Conservation (phyloP, 2,888 invertebrate genomes). For the Mimas tiliae region DNA sequence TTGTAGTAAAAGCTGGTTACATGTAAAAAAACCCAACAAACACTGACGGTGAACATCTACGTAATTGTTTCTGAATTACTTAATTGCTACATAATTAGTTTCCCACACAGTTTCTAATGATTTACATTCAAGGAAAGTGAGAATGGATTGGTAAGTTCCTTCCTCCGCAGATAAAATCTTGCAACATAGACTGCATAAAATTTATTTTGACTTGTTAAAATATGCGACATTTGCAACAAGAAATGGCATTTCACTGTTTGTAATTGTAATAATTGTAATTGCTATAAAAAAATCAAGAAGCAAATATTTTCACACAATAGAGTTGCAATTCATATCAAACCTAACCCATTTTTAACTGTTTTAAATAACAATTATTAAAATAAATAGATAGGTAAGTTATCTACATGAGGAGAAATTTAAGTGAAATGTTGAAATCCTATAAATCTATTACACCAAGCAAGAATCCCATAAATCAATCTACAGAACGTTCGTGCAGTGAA, state of each 20-base stretch:
- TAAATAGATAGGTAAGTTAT: too few species aligned
- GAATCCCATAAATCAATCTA: neutral
- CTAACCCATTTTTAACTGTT: too few species aligned
- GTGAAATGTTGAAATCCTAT: neutral
- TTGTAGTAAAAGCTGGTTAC: neutral
- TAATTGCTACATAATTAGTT: neutral
- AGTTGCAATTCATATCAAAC: too few species aligned
- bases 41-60: neutral
- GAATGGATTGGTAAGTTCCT: neutral
- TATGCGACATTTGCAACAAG: too few species aligned
- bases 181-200: neutral
- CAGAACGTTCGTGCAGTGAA: neutral
- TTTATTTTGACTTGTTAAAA: neutral
- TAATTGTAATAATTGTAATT: too few species aligned
- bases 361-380: too few species aligned
- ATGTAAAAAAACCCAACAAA: neutral
- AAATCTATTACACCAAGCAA: neutral
- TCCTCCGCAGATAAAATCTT: neutral
- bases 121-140: neutral
- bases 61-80: neutral
- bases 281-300: too few species aligned
- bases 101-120: neutral
- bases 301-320: too few species aligned
- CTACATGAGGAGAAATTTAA: neutral
- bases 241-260: too few species aligned